phyloP scores from a whole-genome alignment of 2,888 invertebrate genomes.

The Dichetophora obliterata region DNA sequence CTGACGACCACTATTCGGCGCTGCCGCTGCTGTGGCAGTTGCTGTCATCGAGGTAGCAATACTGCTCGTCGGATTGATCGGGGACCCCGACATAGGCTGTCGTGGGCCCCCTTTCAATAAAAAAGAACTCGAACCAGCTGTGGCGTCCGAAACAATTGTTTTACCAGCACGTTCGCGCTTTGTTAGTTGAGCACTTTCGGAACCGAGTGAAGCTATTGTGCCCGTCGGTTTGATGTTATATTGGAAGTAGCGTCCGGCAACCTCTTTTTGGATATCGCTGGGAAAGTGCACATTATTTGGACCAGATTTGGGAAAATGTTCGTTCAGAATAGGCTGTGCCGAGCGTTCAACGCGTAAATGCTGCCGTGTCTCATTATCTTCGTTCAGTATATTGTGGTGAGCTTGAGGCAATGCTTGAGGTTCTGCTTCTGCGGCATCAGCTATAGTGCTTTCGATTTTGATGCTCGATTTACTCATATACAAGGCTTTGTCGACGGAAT shows the following conservation, averaged over 20 bases:
- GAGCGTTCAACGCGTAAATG: constrained; percentile 73
- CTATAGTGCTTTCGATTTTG: constrained; percentile 59
- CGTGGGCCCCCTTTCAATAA: constrained; percentile 70
- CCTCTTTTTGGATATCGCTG: constrained; percentile 53
- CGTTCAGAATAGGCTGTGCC: constrained; percentile 73
- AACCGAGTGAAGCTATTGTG: constrained; percentile 48
- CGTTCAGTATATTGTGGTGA: constrained; percentile 47
- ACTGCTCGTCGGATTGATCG: constrained; percentile 62
- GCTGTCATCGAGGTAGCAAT: constrained; percentile 63
- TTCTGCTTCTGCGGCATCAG: constrained; percentile 51
- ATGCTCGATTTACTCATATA: constrained; percentile 56
- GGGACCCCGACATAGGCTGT: constrained; percentile 70
- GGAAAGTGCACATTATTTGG: constrained; percentile 62
- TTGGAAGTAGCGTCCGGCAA: constrained; percentile 66
- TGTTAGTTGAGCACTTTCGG: constrained; percentile 59
- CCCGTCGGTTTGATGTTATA: constrained; percentile 68
- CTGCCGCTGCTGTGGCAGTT: constrained; percentile 59
- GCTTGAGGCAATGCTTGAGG: background rate
- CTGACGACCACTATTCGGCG: constrained; percentile 67
- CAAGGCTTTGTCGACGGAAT: constrained; percentile 47
- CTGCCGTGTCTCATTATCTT: constrained; percentile 61
- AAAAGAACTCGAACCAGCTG: constrained; percentile 63
- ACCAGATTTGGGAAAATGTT: constrained; percentile 69
- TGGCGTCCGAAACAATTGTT: constrained; percentile 50
- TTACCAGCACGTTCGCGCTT: constrained; percentile 62